These are phyloP conservation scores for Scaptomyza pallida DNA, from an alignment of 1,140 invertebrate species.

Conservation along the genomic window DNA sequence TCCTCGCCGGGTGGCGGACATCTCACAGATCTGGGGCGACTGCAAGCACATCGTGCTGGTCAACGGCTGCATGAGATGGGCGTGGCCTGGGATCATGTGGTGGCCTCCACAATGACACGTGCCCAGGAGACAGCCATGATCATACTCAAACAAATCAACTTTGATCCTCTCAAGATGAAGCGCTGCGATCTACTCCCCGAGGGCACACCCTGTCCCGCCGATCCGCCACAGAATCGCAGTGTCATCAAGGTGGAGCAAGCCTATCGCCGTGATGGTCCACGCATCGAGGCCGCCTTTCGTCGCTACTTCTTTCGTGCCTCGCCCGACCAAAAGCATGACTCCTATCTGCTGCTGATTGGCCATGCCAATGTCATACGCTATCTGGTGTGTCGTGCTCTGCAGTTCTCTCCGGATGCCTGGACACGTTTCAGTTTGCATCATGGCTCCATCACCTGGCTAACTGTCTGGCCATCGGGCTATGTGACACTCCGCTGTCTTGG, in stretches of 20 bases:
- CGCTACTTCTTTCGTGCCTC: slow-evolving; percentile 96
- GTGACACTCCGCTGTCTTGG: slow-evolving; percentile 92
- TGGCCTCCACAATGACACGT: slow-evolving; percentile 96
- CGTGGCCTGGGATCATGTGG: slow-evolving; percentile 90
- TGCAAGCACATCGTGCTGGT: slow-evolving; percentile 93
- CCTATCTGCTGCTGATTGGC: slow-evolving; percentile 96
- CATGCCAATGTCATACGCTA: slow-evolving; percentile 99
- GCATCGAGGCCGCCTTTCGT: slow-evolving; percentile 98
- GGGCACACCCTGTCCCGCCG: slow-evolving; percentile 96
- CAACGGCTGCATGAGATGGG: slow-evolving; percentile 89
- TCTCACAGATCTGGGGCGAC: slow-evolving; percentile 92
- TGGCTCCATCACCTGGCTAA: slow-evolving; percentile 96
- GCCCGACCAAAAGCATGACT: slow-evolving; percentile 91
- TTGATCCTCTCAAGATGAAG: slow-evolving; percentile 85
- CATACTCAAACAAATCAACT: slow-evolving; percentile 86
- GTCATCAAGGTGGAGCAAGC: slow-evolving; percentile 87
- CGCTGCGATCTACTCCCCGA: slow-evolving; percentile 93
- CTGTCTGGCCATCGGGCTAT: slow-evolving; percentile 92
- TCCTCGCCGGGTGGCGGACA: slow-evolving; percentile 90
- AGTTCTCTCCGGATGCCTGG: slow-evolving; percentile 98
- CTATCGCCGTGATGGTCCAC: slow-evolving; percentile 94
- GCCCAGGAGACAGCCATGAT: slow-evolving; percentile 95
- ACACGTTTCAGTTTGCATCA: slow-evolving; percentile 94
- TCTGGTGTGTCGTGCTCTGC: slow-evolving; percentile 97
- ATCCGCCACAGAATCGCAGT: slow-evolving; percentile 93